Percentiles rank a stretch among this genome's conserved stretches.
phyloP scores from a whole-genome alignment of 2,113 vertebrate species.

The Pygathrix nemaeus region DNA sequence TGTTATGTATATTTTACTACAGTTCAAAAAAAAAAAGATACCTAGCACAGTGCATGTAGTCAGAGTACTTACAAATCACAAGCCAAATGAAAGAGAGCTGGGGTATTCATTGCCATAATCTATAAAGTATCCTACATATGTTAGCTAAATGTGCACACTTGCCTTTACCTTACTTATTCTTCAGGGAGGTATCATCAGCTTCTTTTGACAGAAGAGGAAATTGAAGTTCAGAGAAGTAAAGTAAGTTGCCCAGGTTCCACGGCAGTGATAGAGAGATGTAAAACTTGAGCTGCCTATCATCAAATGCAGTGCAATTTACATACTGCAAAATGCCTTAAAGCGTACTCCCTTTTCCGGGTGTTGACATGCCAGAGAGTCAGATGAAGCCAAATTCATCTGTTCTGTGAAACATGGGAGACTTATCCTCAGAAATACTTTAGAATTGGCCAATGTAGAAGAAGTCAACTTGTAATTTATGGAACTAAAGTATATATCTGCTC shows the following conservation, averaged over 20 bases:
- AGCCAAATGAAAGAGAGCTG: background rate
- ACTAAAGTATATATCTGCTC: background rate
- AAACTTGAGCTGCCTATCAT: background rate
- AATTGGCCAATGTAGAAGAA: background rate
- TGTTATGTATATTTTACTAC: background rate
- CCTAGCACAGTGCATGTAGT: background rate
- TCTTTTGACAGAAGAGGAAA: conserved; percentile 19
- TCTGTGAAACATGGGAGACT: background rate
- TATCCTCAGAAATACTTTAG: background rate
- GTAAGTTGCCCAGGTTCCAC: background rate
- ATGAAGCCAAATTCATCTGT: background rate
- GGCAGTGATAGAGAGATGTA: background rate
- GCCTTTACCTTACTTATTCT: background rate
- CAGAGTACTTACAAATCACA: background rate
- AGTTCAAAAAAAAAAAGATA: background rate
- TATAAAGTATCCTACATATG: background rate
- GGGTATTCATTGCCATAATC: background rate
- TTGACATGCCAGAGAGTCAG: background rate
- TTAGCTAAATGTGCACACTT: background rate
- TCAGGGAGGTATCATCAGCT: background rate
- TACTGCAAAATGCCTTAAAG: background rate
- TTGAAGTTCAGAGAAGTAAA: conserved; percentile 4
- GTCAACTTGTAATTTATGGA: background rate
- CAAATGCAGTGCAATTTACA: background rate
- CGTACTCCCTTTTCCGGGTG: background rate